Evolutionary conservation across 2,113 vertebrate genomes (phyloP), one percentile per base, ranked within the genome.

Genomic region (Oceanites oceanicus): DNA sequence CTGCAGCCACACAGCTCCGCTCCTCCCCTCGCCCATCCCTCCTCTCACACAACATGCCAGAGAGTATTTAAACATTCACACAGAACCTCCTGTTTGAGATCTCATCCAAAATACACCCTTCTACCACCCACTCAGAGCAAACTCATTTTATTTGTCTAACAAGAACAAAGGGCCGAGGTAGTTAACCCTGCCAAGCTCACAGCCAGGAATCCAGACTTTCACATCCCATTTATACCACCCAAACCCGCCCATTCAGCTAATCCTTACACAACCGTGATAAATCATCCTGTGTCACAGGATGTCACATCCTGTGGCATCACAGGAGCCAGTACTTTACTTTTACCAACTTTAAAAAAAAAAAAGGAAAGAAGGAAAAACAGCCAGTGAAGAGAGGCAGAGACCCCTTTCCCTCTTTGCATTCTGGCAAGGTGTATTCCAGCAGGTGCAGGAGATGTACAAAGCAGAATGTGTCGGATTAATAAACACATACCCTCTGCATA

Each of bases 131-230:
- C 95, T 91, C 89, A 58, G 80, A 96, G 84, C 84, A 95, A 96
- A 92, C 70, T 95, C 34, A n/a, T 95, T 94, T 89, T 97, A 92
- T 97, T 97, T 97, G 92, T 80, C 77, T 92, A 92, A 91, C 61
- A 75, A 95, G 92, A 97, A 95, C 94, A 97, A 97, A 97, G 88
- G 92, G 74, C 91, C 21, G 34, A 89, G 83, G 3, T 0, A 88
- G 49, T 85, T 94, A 88, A 94, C 88, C 61, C 62, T 91, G 88
- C 88, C 86, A 89, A 68, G 58, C n/a, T 70, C 66, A 73, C 63
- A 89, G 66, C n/a, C 2, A 0, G 79, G 56, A 93, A 94, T 82
- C 42, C 72, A 88, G 83, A 75, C 74, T 77, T 96, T 85, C 44
- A 47, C 63, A 90, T 95, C 92, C 59, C 88, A 34, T 95, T 93